Evolutionary conservation across 2,797 vertebrate species (phyloP).

Genomic region (Alauda arvensis): DNA sequence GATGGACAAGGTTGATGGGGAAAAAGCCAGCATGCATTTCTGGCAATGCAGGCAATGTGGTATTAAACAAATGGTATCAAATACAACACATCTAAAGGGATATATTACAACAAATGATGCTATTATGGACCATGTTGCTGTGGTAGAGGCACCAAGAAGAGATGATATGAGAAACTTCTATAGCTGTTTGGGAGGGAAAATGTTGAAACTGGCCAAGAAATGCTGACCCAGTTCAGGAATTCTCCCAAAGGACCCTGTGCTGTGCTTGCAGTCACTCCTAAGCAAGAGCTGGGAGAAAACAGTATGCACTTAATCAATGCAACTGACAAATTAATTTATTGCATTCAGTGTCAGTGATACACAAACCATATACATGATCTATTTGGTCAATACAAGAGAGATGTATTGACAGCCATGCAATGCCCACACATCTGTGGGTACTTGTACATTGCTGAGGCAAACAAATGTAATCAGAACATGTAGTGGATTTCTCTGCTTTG

Average conservation of each 20-base stretch:
- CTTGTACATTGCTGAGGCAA: neutral
- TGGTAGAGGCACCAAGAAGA: neutral
- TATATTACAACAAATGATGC: neutral
- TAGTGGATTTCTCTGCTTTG: neutral
- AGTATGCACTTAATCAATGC: neutral
- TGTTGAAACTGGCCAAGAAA: accelerated
- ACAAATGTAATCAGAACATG: neutral
- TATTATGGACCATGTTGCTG: accelerated
- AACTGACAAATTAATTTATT: neutral
- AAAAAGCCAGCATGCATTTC: neutral
- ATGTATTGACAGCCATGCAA: neutral
- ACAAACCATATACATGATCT: neutral
- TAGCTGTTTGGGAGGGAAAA: neutral
- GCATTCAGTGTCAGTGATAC: neutral
- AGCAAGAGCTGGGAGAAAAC: neutral
- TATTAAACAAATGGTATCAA: neutral
- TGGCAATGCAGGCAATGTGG: neutral
- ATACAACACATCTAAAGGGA: neutral
- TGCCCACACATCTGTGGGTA: neutral
- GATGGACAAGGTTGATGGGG: neutral
- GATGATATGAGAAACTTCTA: neutral
- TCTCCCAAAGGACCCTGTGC: neutral
- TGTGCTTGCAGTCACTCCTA: neutral
- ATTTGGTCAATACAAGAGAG: neutral
- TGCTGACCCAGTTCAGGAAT: neutral